phyloP scores from a whole-genome alignment of 1,140 invertebrate species.

The Xylocopa sonorina region DNA sequence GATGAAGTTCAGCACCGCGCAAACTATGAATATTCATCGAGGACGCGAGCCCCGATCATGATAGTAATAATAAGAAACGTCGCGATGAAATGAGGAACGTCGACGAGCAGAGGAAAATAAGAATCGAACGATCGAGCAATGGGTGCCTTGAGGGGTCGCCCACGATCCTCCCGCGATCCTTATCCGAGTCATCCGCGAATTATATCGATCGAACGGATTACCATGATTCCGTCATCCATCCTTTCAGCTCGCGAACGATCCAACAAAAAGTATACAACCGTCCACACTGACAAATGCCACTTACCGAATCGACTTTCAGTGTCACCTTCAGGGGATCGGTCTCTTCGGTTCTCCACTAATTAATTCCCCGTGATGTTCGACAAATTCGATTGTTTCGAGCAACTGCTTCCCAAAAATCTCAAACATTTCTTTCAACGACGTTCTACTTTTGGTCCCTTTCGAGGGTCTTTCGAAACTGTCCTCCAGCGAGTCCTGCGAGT shows the following conservation, averaged over 20 bases:
- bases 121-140: background rate
- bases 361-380: too few species aligned
- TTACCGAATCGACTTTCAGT: too few species aligned
- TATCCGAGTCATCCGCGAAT: constrained; percentile 20
- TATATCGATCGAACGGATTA: constrained; percentile 36
- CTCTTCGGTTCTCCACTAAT: too few species aligned
- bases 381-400: too few species aligned
- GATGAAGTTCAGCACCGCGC: constrained; percentile 40
- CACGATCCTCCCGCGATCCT: constrained; percentile 9
- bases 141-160: constrained; percentile 49
- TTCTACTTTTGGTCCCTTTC: too few species aligned
- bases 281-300: too few species aligned
- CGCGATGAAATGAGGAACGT: background rate
- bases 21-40: constrained; percentile 62
- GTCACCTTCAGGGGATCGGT: too few species aligned
- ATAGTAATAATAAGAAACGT: constrained; percentile 27
- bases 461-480: too few species aligned
- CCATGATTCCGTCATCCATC: background rate
- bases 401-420: too few species aligned
- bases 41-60: constrained; percentile 54
- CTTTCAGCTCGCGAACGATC: background rate
- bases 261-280: too few species aligned
- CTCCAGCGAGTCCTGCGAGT: too few species aligned
- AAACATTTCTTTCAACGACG: too few species aligned
- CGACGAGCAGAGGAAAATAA: background rate